Conservation (phyloP, 1,140 invertebrate species). For the Diorhabda carinulata region DNA sequence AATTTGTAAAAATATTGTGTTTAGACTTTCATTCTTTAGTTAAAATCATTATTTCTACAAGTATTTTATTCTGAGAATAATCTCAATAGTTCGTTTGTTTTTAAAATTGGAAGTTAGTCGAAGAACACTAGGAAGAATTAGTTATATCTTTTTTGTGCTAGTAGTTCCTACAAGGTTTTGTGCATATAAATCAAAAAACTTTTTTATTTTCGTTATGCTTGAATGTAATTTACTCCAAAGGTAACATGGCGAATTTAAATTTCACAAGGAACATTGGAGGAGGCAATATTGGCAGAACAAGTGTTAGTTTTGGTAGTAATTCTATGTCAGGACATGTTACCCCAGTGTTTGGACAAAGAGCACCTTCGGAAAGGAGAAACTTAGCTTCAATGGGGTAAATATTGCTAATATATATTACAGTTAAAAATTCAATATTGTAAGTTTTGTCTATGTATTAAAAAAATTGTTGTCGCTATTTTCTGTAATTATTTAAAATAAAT, state of each 20-base stretch:
- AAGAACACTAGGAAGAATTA: slow-evolving; percentile 35
- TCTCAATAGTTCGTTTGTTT: slow-evolving; percentile 23
- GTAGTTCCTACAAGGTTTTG: slow-evolving; percentile 28
- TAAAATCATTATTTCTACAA: slow-evolving; percentile 10
- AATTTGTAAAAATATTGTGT: slow-evolving; percentile 35
- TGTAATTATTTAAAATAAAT: too few relatives aligned
- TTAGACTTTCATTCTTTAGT: slow-evolving; percentile 15
- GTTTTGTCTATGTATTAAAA: too few relatives aligned
- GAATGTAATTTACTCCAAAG: slow-evolving; percentile 30
- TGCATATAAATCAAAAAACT: slow-evolving; percentile 25
- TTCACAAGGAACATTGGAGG: slow-evolving; percentile 52
- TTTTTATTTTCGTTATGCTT: slow-evolving; percentile 39
- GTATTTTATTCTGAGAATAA: slow-evolving; percentile 16
- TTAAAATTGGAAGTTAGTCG: slow-evolving; percentile 34
- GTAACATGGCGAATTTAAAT: slow-evolving; percentile 53
- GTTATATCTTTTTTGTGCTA: slow-evolving; percentile 43
- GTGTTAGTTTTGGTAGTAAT: slow-evolving; percentile 57
- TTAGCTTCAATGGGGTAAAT: slow-evolving; percentile 66
- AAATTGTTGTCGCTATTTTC: too few relatives aligned
- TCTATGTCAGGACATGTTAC: slow-evolving; percentile 67
- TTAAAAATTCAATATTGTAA: too few relatives aligned
- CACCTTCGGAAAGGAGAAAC: slow-evolving; percentile 71
- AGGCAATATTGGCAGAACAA: slow-evolving; percentile 57
- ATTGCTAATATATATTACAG: neutral
- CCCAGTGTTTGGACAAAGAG: slow-evolving; percentile 71